Conservation (phyloP, 2,113 vertebrate genomes). For the Nyctibius bracteatus region DNA sequence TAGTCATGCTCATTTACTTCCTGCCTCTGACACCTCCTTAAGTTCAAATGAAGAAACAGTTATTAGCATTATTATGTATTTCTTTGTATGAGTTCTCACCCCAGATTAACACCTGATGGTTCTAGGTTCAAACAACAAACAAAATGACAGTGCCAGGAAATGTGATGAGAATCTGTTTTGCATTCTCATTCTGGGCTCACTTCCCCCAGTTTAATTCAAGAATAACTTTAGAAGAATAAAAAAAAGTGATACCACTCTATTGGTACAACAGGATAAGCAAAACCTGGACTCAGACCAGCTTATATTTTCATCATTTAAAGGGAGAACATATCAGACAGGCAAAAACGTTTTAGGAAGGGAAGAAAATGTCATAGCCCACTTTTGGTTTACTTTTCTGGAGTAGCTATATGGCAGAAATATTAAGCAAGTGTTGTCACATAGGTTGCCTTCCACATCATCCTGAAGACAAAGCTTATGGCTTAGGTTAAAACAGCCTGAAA, state of each 20-base stretch:
- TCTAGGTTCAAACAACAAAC: neutral
- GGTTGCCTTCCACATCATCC: neutral
- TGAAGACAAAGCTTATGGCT: neutral
- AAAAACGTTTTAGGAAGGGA: neutral
- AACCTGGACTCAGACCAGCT: neutral
- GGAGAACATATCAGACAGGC: neutral
- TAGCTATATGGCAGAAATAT: neutral
- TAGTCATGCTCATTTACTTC: neutral
- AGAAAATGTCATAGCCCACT: neutral
- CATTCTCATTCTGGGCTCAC: neutral
- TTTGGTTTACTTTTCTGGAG: neutral
- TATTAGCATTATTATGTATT: neutral
- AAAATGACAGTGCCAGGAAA: neutral
- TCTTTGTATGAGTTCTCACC: neutral
- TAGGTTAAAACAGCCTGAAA: neutral
- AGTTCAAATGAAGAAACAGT: neutral
- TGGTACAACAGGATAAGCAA: neutral
- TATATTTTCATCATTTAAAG: neutral
- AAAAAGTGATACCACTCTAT: neutral
- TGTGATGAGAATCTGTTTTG: neutral
- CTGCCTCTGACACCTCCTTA: neutral
- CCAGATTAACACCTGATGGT: neutral
- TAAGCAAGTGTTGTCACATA: neutral
- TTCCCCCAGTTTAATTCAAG: neutral
- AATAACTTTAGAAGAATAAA: neutral